These are phyloP conservation scores for Rotaria sp. DNA, from an alignment of 2,888 invertebrate species.

Conservation along the genomic window DNA sequence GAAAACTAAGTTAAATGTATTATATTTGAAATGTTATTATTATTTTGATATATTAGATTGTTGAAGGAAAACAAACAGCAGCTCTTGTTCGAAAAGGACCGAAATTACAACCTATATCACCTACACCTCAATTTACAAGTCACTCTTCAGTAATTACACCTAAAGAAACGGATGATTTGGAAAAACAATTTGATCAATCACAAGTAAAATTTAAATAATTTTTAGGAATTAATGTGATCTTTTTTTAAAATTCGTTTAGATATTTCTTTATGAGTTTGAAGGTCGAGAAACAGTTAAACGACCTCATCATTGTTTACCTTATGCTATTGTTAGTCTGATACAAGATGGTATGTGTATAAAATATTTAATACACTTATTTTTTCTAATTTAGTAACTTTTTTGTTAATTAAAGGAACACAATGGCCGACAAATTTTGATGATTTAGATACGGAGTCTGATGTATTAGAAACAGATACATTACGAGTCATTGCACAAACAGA, in stretches of 20 bases:
- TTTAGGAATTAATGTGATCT: background rate
- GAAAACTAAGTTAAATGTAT: background rate
- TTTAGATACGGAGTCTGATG: background rate
- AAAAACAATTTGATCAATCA: conserved; percentile 38
- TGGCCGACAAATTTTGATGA: conserved; percentile 34
- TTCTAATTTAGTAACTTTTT: background rate
- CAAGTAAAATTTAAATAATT: conserved; percentile 16
- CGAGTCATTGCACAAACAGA: conserved; percentile 30
- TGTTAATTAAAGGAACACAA: conserved; percentile 7
- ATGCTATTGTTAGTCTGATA: conserved; percentile 35
- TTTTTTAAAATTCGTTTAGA: background rate
- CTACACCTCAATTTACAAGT: conserved; percentile 34
- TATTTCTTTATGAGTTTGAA: conserved; percentile 33
- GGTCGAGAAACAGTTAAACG: conserved; percentile 31
- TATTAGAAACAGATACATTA: conserved; percentile 25
- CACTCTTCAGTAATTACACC: conserved; percentile 36
- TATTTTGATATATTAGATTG: conserved; percentile 8
- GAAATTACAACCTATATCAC: conserved; percentile 33
- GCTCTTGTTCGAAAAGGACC: conserved; percentile 38
- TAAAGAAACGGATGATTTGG: conserved; percentile 34
- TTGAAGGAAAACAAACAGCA: conserved; percentile 37
- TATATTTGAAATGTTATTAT: background rate
- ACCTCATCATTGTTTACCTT: conserved; percentile 34
- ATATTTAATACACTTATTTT: background rate
- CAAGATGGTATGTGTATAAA: background rate